These are phyloP conservation scores for Lycaon pictus DNA, from an alignment of 2,113 vertebrate species.

Conservation along the genomic window DNA sequence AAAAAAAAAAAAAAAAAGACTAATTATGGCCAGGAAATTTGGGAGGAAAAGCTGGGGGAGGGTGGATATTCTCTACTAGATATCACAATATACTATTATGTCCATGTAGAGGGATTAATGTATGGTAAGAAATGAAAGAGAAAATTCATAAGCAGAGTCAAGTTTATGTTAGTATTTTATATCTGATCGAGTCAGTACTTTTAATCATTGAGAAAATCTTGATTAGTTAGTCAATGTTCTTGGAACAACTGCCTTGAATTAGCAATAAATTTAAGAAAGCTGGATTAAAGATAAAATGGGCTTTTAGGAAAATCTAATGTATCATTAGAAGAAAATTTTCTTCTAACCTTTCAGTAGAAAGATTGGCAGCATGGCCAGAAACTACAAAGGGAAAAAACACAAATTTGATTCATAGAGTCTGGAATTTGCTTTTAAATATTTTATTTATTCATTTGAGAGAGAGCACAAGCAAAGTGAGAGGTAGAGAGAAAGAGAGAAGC, in stretches of 20 bases:
- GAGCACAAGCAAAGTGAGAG: too few species aligned
- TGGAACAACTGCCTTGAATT: conserved; percentile 47
- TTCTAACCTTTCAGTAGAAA: conserved; percentile 28
- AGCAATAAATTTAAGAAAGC: conserved; percentile 61
- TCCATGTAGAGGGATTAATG: neutral
- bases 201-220: conserved; percentile 62
- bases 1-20: neutral
- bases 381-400: neutral
- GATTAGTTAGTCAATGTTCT: conserved; percentile 55
- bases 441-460: too few species aligned
- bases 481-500: too few species aligned
- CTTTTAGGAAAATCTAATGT: neutral
- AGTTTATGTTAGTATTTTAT: conserved; percentile 35
- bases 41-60: rapidly evolving
- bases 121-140: neutral
- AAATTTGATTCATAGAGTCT: conserved; percentile 4
- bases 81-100: neutral
- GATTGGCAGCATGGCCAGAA: neutral
- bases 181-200: neutral
- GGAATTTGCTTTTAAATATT: neutral
- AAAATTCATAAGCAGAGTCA: conserved; percentile 11
- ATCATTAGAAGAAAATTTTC: conserved; percentile 52
- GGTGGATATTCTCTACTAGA: neutral
- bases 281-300: neutral
- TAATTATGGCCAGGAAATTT: neutral